Evolutionary conservation across 2,113 vertebrate genomes (phyloP).

Genomic region (Gavia stellata): DNA sequence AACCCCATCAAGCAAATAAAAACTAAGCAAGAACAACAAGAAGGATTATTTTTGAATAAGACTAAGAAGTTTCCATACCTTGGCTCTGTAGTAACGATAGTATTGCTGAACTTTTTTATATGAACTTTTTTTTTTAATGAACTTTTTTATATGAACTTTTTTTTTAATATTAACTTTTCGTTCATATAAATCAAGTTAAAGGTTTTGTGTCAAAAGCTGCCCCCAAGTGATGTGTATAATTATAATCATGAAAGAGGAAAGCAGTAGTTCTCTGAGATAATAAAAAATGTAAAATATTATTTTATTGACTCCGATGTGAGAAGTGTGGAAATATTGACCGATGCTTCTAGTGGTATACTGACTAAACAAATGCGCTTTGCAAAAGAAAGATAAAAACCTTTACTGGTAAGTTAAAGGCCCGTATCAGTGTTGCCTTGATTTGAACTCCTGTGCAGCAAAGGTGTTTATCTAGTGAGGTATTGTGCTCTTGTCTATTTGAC

Average conservation of each 20-base stretch:
- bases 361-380: neutral
- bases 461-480: neutral
- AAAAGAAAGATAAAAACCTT: conserved; percentile 18
- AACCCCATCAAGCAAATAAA: neutral
- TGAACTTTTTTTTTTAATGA: too few relatives aligned
- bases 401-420: neutral
- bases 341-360: neutral
- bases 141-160: too few relatives aligned
- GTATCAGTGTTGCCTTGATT: neutral
- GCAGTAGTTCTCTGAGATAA: neutral
- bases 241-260: neutral
- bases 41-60: neutral
- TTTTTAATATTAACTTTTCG: neutral
- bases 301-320: neutral
- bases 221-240: fast-evolving
- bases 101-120: neutral
- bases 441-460: neutral
- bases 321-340: conserved; percentile 8
- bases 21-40: neutral
- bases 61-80: neutral
- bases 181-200: neutral
- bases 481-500: neutral
- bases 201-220: neutral
- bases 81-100: neutral
- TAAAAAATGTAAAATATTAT: neutral